Evolutionary conservation across 2,888 invertebrate species (phyloP).

Genomic region (Dryococelus australis): DNA sequence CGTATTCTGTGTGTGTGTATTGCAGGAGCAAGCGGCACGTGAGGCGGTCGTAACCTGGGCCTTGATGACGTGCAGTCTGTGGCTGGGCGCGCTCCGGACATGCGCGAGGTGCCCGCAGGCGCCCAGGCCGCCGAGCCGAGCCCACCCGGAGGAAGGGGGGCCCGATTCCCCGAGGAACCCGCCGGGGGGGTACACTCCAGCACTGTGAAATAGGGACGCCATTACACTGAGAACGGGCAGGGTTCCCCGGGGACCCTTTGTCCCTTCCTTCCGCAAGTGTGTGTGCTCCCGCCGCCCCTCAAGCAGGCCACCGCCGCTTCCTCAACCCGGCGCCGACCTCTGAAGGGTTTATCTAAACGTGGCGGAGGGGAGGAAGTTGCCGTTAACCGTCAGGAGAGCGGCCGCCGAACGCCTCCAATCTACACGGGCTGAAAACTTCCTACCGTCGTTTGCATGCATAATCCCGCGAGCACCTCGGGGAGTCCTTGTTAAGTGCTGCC

Average conservation of each 20-base stretch:
- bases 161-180: neutral
- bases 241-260: neutral
- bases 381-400: neutral
- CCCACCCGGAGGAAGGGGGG: neutral
- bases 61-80: no score
- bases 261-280: neutral
- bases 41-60: no score
- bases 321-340: neutral
- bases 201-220: neutral
- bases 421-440: neutral
- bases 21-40: no score
- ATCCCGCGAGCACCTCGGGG: neutral
- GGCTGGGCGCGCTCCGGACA: no score
- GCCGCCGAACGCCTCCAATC: neutral
- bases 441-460: neutral
- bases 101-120: no score
- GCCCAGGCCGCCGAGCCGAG: no score
- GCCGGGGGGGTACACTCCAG: neutral
- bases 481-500: constrained; percentile 9
- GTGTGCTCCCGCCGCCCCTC: neutral
- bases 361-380: neutral
- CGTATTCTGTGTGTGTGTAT: no score
- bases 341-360: constrained; percentile 16
- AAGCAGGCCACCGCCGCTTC: neutral
- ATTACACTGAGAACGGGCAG: neutral